Evolutionary conservation across 2,113 vertebrate species (phyloP).

Genomic region (Corythaeola cristata): DNA sequence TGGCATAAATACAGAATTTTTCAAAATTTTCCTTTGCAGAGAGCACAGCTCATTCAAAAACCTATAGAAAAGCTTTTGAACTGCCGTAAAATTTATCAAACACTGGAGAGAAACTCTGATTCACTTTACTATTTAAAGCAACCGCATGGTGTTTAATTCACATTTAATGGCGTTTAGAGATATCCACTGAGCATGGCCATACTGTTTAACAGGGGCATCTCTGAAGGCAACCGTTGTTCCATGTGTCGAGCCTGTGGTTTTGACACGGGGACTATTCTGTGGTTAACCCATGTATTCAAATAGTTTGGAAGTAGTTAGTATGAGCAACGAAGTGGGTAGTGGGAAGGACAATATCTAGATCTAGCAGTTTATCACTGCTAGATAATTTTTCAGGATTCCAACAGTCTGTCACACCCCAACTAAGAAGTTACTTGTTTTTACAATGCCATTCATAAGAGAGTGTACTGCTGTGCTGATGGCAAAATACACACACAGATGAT

Average conservation of each 20-base stretch:
- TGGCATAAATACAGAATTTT: not conserved
- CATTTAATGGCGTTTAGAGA: not conserved
- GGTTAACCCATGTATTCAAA: not conserved
- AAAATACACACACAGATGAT: not conserved
- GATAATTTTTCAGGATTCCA: slow-evolving; percentile 3
- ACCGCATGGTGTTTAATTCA: not conserved
- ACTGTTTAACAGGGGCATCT: not conserved
- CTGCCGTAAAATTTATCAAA: not conserved
- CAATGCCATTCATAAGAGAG: not conserved
- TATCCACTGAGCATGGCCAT: not conserved
- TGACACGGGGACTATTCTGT: not conserved
- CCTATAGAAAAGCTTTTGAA: not conserved
- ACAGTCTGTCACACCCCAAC: not conserved
- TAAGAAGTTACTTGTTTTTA: not conserved
- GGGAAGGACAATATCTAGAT: not conserved
- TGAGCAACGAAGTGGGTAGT: not conserved
- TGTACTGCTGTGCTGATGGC: not conserved
- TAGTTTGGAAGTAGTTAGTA: not conserved
- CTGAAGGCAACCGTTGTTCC: not conserved
- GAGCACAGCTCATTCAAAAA: not conserved
- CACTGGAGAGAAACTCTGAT: not conserved
- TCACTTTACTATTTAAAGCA: not conserved
- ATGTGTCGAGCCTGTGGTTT: not conserved
- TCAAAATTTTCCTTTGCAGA: not conserved
- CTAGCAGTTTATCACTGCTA: not conserved